A percentile compares a stretch with the other conserved stretches of the same genome.
Conservation (phyloP, 2,113 vertebrate species). For the Clarias gariepinus region DNA sequence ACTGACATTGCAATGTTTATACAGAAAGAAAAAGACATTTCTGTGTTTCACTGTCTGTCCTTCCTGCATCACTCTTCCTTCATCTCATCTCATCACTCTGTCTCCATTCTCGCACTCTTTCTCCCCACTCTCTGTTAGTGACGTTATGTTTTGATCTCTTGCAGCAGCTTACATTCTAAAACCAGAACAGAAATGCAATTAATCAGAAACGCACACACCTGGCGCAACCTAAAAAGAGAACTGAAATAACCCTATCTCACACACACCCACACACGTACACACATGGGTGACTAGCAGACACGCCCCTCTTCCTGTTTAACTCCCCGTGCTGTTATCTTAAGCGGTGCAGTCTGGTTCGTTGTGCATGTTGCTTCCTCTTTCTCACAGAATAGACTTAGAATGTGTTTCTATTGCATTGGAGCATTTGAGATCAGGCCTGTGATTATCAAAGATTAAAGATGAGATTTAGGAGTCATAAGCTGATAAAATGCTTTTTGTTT, state of each 20-base stretch:
- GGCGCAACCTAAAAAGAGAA: constrained; percentile 30
- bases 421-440: background rate
- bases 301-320: constrained; percentile 66
- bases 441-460: background rate
- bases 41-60: constrained; percentile 7
- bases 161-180: background rate
- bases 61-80: background rate
- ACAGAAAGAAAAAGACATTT: constrained; percentile 1
- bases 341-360: constrained; percentile 51
- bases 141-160: background rate
- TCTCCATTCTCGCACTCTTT: background rate
- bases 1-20: constrained; percentile 27
- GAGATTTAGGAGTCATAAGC: background rate
- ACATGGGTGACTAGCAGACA: constrained; percentile 14
- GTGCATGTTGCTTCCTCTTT: constrained; percentile 66
- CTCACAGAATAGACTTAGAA: background rate
- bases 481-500: background rate
- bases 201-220: constrained; percentile 30
- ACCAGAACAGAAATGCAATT: constrained; percentile 5
- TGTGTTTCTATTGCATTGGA: background rate
- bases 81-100: background rate
- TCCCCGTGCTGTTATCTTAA: constrained; percentile 60
- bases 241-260: constrained; percentile 35
- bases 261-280: constrained; percentile 20
- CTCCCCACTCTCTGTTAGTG: background rate